A percentile compares a stretch with the other conserved stretches of the same genome.
phyloP scores from a whole-genome alignment of 2,113 vertebrate species.

The Pionites leucogaster region DNA sequence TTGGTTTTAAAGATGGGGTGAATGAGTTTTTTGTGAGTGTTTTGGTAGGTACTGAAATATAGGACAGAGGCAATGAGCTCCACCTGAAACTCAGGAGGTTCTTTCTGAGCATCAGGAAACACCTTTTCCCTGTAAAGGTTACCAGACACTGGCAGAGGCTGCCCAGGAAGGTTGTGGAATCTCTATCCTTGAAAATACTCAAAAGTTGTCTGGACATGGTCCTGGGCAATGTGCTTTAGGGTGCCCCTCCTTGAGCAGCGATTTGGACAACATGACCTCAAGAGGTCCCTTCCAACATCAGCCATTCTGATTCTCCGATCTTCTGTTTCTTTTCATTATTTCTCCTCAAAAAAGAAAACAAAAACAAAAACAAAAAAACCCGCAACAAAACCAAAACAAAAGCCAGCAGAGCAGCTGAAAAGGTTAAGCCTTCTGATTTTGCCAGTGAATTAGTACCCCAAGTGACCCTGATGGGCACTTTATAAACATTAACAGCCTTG shows the following conservation, averaged over 20 bases:
- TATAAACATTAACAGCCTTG: background rate
- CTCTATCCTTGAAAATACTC: background rate
- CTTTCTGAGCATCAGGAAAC: background rate
- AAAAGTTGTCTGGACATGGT: background rate
- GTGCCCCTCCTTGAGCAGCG: background rate
- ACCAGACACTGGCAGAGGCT: background rate
- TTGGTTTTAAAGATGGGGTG: background rate
- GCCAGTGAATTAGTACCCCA: background rate
- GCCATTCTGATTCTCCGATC: background rate
- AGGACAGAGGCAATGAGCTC: background rate
- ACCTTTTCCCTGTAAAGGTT: background rate
- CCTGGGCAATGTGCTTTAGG: accelerated
- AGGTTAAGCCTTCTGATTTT: background rate
- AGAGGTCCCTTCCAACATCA: background rate
- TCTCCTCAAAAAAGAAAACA: background rate
- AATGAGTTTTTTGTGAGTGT: background rate
- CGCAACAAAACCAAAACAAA: background rate
- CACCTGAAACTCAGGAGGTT: background rate
- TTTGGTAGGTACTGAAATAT: background rate
- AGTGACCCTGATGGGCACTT: constrained; percentile 13
- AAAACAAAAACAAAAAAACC: background rate
- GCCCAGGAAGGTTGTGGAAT: background rate
- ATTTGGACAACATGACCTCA: background rate
- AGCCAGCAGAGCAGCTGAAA: background rate
- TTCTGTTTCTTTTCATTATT: background rate